Evolutionary conservation across 2,888 invertebrate genomes (phyloP), one percentile per base, ranked within the genome.

Genomic region (Drosophila greeni): DNA sequence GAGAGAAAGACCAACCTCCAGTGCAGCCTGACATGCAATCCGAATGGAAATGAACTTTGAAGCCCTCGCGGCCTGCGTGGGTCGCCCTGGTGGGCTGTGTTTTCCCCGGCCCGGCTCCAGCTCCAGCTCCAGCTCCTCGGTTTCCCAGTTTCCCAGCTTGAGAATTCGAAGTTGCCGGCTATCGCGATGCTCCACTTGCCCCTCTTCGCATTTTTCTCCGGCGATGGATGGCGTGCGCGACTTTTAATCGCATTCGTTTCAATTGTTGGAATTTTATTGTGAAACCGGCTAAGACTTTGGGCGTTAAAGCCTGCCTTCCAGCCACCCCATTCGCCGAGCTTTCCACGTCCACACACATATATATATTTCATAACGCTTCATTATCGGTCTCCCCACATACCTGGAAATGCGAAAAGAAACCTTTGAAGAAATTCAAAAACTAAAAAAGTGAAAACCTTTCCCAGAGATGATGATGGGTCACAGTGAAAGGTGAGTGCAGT

Each of bases 191-290:
- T 78, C 82, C 73, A 78, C 67, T 82, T 84, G 84, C 58, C 31
- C 45, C 37, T 26, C 20, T 20, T 33, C 14, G 40, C 57, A 49
- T 37, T 47, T 33, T 47, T 45, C 55, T 24, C 36, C 14, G 40
- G 37, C 34, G n/a, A n/a, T n/a, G 9, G 16, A 73, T 74, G 83
- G 80, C 81, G 69, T 73, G 85, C 71, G 60, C 69, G 71, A 70
- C 83, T 84, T 81, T 84, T 84, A 82, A 84, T 85, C 81, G 84
- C 81, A 83, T 84, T 84, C 85, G 83, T 69, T 79, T 83, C 80
- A 84, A 80, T 84, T 84, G 80, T 74, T 77, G 81, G 82, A 79
- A 84, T 80, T 74, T 80, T 69, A 82, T 81, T 84, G 81, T 84
- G 75, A 84, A 84, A 82, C 75, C 65, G 69, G 70, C 80, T 47